Conservation (phyloP, 2,888 invertebrate species). For the Orthosia cruda region DNA sequence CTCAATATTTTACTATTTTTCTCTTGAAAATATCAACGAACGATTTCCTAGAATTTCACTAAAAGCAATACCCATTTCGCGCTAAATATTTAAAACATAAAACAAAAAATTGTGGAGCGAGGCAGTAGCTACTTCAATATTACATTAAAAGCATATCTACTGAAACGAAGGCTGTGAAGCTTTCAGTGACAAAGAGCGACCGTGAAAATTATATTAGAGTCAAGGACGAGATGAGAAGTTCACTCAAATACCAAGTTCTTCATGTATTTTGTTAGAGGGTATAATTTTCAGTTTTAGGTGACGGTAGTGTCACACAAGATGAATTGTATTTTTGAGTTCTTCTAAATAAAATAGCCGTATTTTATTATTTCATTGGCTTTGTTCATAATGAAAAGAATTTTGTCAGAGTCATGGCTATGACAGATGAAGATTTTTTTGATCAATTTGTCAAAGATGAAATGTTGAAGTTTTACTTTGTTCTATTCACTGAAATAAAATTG, state of each 20-base stretch:
- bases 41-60: conserved; percentile 10
- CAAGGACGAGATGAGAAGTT: conserved; percentile 64
- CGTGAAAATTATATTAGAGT: conserved; percentile 69
- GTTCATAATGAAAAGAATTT: background rate
- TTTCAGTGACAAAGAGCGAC: conserved; percentile 66
- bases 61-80: conserved; percentile 30
- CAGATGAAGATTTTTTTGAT: background rate
- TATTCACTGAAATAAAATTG: background rate
- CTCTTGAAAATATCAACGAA: background rate
- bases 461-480: background rate
- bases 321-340: conserved; percentile 5
- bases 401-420: background rate
- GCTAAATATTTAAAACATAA: conserved; percentile 35
- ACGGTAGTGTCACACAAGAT: conserved; percentile 15
- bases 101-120: conserved; percentile 48
- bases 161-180: conserved; percentile 56
- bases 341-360: conserved; percentile 2
- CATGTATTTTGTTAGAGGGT: conserved; percentile 39
- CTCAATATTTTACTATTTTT: background rate
- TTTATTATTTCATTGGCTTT: background rate
- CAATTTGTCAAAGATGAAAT: background rate
- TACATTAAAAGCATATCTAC: conserved; percentile 65
- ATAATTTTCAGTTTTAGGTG: conserved; percentile 37
- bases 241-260: conserved; percentile 55
- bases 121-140: conserved; percentile 41